Evolutionary conservation across 2,113 vertebrate species (phyloP), one percentile per base, ranked within the genome.

Genomic region (Glaucidium brasilianum): DNA sequence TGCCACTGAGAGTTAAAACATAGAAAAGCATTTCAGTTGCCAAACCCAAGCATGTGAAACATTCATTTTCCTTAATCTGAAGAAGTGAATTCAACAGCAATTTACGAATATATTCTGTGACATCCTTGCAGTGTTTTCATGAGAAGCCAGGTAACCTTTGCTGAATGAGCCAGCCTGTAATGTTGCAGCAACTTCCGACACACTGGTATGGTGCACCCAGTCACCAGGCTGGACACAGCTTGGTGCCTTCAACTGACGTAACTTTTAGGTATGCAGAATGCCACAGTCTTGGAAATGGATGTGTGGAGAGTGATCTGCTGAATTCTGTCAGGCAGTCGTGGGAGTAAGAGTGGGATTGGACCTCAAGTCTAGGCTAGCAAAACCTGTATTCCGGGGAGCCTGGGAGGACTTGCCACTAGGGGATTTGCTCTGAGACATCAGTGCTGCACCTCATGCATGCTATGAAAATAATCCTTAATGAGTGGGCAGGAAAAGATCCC

Each of bases 201-300:
- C 67, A 32, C 23, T 0, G 2, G 7, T 2, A 2, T 68, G 66
- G 78, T 18, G 43, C 55, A 64, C 9, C 4, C 18, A 29, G 68
- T 29, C 41, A 15, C 56, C 1, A 4, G n/a, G 30, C 64, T 67
- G 76, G 85, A 27, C 0, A 4, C 59, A 23, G 68, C 34, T 81
- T 5, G 0, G 41, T 1, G 7, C 52, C 12, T 71, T 66, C 43
- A 39, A 15, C 0, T 71, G 79, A 30, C 7, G 2, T 52, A 34
- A 86, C 72, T 72, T 78, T 53, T 67, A 80, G 59, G 32, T 77
- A 47, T 56, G 50, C 41, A 63, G 59, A 94, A 67, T 50, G 52
- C 18, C 32, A 29, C 45, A n/a, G 0, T 21, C 43, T 78, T 9
- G 4, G 52, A 78, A 67, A 84, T 81, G 47, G 23, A 93, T 60